Base-by-base conservation (phyloP, 2,888 invertebrate genomes). In the Lochmaea crataegi region DNA sequence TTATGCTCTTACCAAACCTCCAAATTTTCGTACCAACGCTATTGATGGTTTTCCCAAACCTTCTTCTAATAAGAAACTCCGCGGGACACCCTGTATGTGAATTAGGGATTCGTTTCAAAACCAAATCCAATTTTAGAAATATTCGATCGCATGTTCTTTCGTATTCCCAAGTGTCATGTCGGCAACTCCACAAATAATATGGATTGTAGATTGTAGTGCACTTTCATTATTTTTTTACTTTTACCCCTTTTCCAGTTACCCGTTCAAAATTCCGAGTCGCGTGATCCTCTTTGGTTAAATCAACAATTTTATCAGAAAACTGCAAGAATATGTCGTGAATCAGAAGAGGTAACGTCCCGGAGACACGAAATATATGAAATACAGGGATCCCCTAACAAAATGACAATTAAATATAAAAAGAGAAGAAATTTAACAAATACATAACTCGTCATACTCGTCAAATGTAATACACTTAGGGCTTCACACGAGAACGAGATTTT, bases 201-300 rank as follows among this genome's bases (percentile, higher is more conserved):
- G 26, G 42, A 58, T 56, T 66, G 11, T 41, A 66, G 32, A 38
- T 38, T 7, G 32, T 38, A 7, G 32, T 38, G 32, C 66, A 51
- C 53, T 41, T 65, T 65, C 45, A 63, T 64, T 41, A 53, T 60
- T 64, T n/a, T 71, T 67, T 71, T 63, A 6, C 7, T 48, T 48
- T 4, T 63, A 22, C 22, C 26, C 32, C 60, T 60, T 67, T 71
- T 48, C 38, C 56, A 16, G 48, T n/a, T 51, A 56, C 42, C 45
- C 66, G 18, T 41, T 68, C 68, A 26, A 22, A 60, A 53, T 61
- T 56, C 22, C 64, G 48, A 38, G 58, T 77, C 71, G 78, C 74
- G 88, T 88, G 41, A 86, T 88, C 72, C 65, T 71, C 76, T 71
- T 76, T 73, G 72, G 75, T 75, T 76, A 80, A 76, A 78, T 75